These are phyloP conservation scores for Rhabditoides inermis DNA, from an alignment of 2,888 invertebrate species.

Conservation along the genomic window DNA sequence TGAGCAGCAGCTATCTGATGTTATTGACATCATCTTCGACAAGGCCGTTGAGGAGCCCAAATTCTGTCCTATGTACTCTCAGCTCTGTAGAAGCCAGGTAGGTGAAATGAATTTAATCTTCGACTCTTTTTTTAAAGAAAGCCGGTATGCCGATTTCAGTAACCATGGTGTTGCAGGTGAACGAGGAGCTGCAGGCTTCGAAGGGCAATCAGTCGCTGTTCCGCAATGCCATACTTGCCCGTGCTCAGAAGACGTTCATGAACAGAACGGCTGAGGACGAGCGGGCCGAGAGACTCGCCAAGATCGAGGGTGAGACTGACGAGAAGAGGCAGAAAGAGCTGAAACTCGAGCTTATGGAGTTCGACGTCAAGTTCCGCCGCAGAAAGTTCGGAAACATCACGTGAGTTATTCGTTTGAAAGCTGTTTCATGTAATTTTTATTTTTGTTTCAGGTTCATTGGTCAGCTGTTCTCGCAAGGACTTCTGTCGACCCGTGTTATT, in stretches of 20 bases:
- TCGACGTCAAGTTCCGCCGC: constrained; percentile 26
- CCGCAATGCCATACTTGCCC: constrained; percentile 25
- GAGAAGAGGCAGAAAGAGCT: constrained; percentile 23
- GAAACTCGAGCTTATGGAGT: constrained; percentile 13
- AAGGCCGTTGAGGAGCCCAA: constrained; percentile 40
- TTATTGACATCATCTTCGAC: constrained; percentile 33
- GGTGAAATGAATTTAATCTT: neutral
- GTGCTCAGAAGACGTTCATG: constrained; percentile 25
- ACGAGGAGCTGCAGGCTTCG: constrained; percentile 9
- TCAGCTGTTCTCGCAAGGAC: constrained; percentile 25
- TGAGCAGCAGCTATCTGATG: constrained; percentile 9
- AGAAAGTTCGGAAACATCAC: constrained; percentile 44
- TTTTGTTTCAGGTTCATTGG: constrained; percentile 42
- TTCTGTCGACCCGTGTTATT: constrained; percentile 30
- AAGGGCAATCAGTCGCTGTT: constrained; percentile 14
- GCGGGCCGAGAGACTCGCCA: no score
- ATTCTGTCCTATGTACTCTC: constrained; percentile 32
- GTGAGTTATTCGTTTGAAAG: constrained; percentile 5
- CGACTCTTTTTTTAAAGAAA: neutral
- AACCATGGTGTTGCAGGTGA: neutral
- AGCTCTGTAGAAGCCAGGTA: constrained; percentile 21
- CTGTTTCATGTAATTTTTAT: neutral
- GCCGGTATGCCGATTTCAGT: no score
- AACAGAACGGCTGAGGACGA: constrained; percentile 14
- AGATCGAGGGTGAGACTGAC: constrained; percentile 28